Evolutionary conservation across 2,797 vertebrate species (phyloP).

Genomic region (Emys orbicularis): DNA sequence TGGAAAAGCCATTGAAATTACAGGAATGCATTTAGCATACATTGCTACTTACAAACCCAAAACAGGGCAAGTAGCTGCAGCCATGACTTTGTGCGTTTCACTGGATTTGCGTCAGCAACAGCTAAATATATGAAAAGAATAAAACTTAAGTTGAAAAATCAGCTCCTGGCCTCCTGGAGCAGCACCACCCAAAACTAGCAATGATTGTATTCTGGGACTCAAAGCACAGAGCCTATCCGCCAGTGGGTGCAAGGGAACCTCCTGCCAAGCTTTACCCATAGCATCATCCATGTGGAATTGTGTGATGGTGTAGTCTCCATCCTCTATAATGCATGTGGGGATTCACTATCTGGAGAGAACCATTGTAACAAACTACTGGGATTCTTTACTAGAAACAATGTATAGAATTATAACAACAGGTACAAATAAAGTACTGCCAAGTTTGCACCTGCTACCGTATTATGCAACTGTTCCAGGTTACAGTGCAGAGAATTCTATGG

Average conservation of each 20-base stretch:
- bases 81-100: fast-evolving
- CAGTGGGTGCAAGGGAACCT: background rate
- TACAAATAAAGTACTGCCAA: background rate
- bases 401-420: background rate
- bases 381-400: background rate
- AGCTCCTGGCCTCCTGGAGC: background rate
- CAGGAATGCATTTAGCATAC: background rate
- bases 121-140: background rate
- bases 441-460: background rate
- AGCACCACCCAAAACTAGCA: background rate
- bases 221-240: background rate
- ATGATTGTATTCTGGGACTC: fast-evolving
- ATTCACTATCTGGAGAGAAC: background rate
- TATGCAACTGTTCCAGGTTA: fast-evolving
- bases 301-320: background rate
- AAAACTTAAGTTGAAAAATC: background rate
- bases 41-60: background rate
- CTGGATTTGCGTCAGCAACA: background rate
- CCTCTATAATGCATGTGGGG: background rate
- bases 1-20: background rate
- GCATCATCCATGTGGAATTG: background rate
- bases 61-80: fast-evolving
- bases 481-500: fast-evolving
- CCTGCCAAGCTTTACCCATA: background rate
- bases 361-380: background rate